Conservation (phyloP, 2,797 vertebrate species). For the Myotis daubentonii region DNA sequence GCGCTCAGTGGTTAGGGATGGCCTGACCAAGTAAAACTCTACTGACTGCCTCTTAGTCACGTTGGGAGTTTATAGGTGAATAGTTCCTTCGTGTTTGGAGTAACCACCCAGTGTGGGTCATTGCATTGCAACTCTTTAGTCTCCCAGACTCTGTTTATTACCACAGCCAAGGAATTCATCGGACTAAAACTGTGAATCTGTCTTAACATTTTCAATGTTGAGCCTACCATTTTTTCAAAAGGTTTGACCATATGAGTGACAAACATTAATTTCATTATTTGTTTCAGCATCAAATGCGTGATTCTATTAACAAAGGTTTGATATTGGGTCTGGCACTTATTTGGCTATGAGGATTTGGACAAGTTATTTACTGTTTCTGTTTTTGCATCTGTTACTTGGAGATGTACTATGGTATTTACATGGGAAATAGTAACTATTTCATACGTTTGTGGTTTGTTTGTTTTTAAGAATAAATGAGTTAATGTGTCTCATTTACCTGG, state of each 20-base stretch:
- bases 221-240: background rate
- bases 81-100: background rate
- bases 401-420: background rate
- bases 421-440: conserved; percentile 1
- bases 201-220: background rate
- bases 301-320: background rate
- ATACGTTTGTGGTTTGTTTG: background rate
- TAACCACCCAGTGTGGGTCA: background rate
- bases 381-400: conserved; percentile 43
- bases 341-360: background rate
- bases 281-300: background rate
- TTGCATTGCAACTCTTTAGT: background rate
- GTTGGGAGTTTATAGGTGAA: background rate
- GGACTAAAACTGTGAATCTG: background rate
- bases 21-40: background rate
- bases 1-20: too few relatives aligned
- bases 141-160: background rate
- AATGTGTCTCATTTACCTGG: background rate
- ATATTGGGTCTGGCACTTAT: conserved; percentile 60
- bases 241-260: background rate
- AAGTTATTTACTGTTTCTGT: background rate
- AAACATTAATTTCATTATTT: background rate
- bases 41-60: background rate
- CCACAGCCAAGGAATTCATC: background rate
- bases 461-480: background rate